phyloP scores from a whole-genome alignment of 2,797 vertebrate genomes.

The Zalophus californianus region DNA sequence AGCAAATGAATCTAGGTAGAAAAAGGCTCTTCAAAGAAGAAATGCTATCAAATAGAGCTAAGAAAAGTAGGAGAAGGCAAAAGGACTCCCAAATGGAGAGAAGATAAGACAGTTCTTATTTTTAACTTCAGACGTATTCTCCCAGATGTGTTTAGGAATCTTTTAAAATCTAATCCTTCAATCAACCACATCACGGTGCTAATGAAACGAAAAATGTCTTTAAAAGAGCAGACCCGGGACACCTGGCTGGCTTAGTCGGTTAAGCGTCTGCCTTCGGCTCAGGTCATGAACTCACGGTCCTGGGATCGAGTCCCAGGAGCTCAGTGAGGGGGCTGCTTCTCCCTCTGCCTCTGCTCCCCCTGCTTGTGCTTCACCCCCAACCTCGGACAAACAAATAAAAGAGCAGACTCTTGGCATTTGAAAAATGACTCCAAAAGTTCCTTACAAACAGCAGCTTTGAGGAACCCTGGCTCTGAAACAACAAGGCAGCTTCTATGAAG shows the following conservation, averaged over 20 bases:
- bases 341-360: too few relatives aligned
- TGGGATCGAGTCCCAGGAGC: too few relatives aligned
- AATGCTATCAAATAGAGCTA: neutral
- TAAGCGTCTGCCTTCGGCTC: too few relatives aligned
- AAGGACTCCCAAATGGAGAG: neutral
- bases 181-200: neutral
- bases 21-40: conserved; percentile 26
- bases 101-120: neutral
- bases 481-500: neutral
- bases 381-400: too few relatives aligned
- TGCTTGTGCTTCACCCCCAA: neutral
- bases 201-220: conserved; percentile 3
- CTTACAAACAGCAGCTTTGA: conserved; percentile 8
- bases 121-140: conserved; percentile 33
- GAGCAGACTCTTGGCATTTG: neutral
- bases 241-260: too few relatives aligned
- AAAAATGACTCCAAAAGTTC: conserved; percentile 26
- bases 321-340: too few relatives aligned
- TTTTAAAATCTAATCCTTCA: conserved; percentile 42
- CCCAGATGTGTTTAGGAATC: neutral
- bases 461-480: neutral
- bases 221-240: neutral
- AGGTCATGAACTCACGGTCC: too few relatives aligned
- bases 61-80: neutral
- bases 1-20: conserved; percentile 1